phyloP scores from a whole-genome alignment of 2,113 vertebrate genomes.

The Tympanuchus pallidicinctus region DNA sequence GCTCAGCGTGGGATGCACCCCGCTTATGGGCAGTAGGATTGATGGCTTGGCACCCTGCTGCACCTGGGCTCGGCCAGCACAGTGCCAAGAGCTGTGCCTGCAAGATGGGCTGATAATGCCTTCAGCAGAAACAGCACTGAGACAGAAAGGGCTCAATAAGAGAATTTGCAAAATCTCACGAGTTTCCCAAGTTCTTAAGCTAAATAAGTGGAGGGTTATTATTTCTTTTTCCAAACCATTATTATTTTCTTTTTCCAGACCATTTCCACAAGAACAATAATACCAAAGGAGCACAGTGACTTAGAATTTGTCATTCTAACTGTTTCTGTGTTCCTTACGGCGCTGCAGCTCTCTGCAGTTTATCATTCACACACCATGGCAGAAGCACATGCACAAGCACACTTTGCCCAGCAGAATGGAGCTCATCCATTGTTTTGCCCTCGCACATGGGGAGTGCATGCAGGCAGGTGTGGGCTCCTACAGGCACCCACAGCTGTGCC shows the following conservation, averaged over 20 bases:
- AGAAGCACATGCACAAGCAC: not conserved
- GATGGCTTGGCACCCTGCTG: constrained; percentile 10
- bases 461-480: not conserved
- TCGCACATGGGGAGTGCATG: accelerated
- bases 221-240: not conserved
- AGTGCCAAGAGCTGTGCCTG: not conserved
- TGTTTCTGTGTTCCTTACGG: not conserved
- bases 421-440: not conserved
- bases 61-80: not conserved
- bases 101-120: not conserved
- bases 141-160: not conserved
- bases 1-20: constrained; percentile 12
- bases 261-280: not conserved
- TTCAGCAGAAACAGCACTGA: constrained; percentile 15
- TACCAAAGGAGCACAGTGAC: not conserved
- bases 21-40: not conserved
- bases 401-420: not conserved
- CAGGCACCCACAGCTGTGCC: not conserved
- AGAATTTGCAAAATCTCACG: not conserved
- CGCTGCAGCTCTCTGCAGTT: not conserved
- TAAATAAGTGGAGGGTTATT: not conserved
- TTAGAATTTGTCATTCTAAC: not conserved
- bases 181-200: not conserved
- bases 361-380: not conserved
- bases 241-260: not conserved